These are phyloP conservation scores for Gulo gulo DNA, from an alignment of 2,113 vertebrate genomes.

Conservation along the genomic window DNA sequence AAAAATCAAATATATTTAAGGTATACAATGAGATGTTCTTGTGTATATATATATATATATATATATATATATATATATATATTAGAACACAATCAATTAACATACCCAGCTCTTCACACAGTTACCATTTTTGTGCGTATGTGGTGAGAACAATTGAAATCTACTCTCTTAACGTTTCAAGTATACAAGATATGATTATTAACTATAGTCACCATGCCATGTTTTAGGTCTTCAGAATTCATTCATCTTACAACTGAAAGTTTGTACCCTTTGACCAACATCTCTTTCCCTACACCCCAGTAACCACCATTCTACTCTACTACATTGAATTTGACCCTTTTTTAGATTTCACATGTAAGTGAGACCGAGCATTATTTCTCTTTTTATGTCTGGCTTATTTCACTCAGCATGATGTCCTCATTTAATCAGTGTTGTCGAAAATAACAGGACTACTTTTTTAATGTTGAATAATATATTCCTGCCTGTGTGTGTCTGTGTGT, in stretches of 20 bases:
- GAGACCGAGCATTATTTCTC: background rate
- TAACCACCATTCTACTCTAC: background rate
- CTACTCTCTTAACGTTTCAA: background rate
- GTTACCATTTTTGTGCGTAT: background rate
- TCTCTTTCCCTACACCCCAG: background rate
- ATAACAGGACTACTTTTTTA: background rate
- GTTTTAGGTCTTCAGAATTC: background rate
- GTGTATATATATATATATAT: no score
- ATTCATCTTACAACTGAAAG: background rate
- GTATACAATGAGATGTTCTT: background rate
- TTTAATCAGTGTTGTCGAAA: background rate
- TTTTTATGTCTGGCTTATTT: background rate
- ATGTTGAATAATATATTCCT: background rate
- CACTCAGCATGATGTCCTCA: background rate
- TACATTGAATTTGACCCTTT: background rate
- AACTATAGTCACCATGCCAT: background rate
- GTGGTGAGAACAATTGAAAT: background rate
- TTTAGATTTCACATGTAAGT: background rate
- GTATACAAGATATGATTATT: background rate
- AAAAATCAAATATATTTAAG: background rate
- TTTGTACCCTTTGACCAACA: background rate
- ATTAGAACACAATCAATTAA: background rate
- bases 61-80: no score
- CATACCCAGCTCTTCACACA: background rate
- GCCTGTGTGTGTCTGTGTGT: background rate